A percentile compares a stretch with the other conserved stretches of the same genome.
Evolutionary conservation across 64 coral and sea anemone genomes (phyloP).

Genomic region (Actinia equina): DNA sequence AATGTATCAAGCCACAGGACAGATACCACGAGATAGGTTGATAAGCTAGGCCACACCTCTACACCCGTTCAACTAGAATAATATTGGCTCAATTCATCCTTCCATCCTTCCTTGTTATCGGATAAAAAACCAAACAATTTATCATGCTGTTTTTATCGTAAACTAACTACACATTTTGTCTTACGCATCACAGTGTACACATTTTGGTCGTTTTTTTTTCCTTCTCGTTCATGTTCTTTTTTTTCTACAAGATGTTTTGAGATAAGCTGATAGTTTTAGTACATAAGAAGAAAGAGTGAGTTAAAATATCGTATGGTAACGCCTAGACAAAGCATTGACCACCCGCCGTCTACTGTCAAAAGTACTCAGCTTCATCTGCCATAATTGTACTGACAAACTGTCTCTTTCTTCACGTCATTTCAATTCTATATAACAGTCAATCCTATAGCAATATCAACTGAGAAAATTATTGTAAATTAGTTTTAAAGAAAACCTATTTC

Average conservation of each 20-base stretch:
- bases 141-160: background rate
- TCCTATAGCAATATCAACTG: background rate
- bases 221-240: background rate
- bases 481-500: background rate
- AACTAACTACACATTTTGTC: background rate
- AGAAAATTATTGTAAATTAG: background rate
- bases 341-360: too few relatives aligned
- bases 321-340: too few relatives aligned
- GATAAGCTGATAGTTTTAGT: too few relatives aligned
- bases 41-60: background rate
- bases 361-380: background rate
- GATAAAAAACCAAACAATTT: background rate
- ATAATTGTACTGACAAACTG: background rate
- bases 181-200: background rate
- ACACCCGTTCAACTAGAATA: too few relatives aligned
- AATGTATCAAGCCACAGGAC: background rate
- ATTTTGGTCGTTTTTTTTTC: background rate
- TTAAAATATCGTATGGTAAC: too few relatives aligned
- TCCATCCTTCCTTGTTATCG: too few relatives aligned
- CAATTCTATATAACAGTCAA: background rate
- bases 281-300: too few relatives aligned
- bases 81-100: too few relatives aligned
- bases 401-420: background rate
- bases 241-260: too few relatives aligned
- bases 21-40: background rate